phyloP scores from a whole-genome alignment of 2,888 invertebrate genomes.

The Hemicrepidius hirtus region DNA sequence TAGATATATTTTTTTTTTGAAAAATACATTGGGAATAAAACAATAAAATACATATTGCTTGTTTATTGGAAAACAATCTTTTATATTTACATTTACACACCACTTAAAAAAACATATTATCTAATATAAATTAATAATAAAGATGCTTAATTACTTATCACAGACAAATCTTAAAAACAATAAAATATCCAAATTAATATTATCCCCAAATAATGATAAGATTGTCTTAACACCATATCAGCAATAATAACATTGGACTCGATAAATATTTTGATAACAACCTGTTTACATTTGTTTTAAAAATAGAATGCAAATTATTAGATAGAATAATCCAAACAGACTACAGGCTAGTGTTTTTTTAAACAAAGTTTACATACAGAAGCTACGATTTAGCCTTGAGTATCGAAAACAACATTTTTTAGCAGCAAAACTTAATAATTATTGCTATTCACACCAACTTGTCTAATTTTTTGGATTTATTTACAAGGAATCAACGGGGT shows the following conservation, averaged over 20 bases:
- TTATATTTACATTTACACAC: slow-evolving; percentile 27
- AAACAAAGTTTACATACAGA: too few relatives aligned
- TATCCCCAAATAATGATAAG: slow-evolving; percentile 4
- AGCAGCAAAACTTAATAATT: too few relatives aligned
- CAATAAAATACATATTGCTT: not conserved
- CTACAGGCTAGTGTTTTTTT: not conserved
- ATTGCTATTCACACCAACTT: too few relatives aligned
- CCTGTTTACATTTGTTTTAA: slow-evolving; percentile 21
- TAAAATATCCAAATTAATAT: slow-evolving; percentile 13
- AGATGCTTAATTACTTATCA: slow-evolving; percentile 20
- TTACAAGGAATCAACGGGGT: too few relatives aligned
- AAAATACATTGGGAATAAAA: not conserved
- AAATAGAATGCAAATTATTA: slow-evolving; percentile 5
- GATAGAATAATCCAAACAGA: not conserved
- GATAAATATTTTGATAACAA: not conserved
- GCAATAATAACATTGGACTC: not conserved
- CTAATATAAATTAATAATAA: slow-evolving; percentile 19
- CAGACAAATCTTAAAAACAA: slow-evolving; percentile 27
- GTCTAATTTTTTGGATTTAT: too few relatives aligned
- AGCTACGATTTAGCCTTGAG: too few relatives aligned
- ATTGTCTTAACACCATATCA: not conserved
- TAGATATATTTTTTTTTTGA: too few relatives aligned
- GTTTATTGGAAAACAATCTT: slow-evolving; percentile 25
- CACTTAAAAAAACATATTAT: slow-evolving; percentile 14
- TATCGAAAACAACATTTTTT: too few relatives aligned